A percentile compares a stretch with the other conserved stretches of the same genome.
Conservation (phyloP, 1,140 invertebrate species). For the Belonocnema kinseyi region DNA sequence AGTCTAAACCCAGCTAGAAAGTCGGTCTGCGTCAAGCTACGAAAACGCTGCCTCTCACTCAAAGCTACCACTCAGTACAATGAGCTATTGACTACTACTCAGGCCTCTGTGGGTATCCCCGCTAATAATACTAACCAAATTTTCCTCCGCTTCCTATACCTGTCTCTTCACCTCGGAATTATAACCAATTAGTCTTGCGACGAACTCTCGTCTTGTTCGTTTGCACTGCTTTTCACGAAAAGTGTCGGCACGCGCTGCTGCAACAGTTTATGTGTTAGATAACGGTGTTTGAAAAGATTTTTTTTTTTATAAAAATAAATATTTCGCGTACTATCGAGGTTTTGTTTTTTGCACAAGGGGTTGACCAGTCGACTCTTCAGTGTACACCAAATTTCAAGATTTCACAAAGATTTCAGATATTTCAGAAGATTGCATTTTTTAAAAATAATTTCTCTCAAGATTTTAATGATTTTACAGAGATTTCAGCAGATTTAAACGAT, state of each 20-base stretch:
- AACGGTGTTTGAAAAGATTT: too few species aligned
- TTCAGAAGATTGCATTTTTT: too few species aligned
- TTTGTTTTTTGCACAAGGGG: too few species aligned
- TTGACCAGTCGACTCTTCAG: too few species aligned
- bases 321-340: too few species aligned
- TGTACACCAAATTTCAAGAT: too few species aligned
- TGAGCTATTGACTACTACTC: slow-evolving; percentile 72
- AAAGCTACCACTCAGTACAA: slow-evolving; percentile 71
- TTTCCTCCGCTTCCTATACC: slow-evolving; percentile 47
- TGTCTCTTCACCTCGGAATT: slow-evolving; percentile 33
- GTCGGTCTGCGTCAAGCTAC: slow-evolving; percentile 70
- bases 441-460: too few species aligned
- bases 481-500: too few species aligned
- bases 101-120: slow-evolving; percentile 73
- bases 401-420: too few species aligned
- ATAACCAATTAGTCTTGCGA: background rate
- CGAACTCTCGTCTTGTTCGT: slow-evolving; percentile 12
- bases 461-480: too few species aligned
- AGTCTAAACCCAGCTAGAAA: slow-evolving; percentile 78
- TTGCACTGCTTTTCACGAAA: slow-evolving; percentile 4
- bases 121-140: slow-evolving; percentile 70
- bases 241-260: background rate
- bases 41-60: slow-evolving; percentile 72
- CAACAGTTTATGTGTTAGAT: background rate
- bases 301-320: too few species aligned